Evolutionary conservation across 2,888 invertebrate species (phyloP), one percentile per base, ranked within the genome.

Genomic region (Noctua pronuba): DNA sequence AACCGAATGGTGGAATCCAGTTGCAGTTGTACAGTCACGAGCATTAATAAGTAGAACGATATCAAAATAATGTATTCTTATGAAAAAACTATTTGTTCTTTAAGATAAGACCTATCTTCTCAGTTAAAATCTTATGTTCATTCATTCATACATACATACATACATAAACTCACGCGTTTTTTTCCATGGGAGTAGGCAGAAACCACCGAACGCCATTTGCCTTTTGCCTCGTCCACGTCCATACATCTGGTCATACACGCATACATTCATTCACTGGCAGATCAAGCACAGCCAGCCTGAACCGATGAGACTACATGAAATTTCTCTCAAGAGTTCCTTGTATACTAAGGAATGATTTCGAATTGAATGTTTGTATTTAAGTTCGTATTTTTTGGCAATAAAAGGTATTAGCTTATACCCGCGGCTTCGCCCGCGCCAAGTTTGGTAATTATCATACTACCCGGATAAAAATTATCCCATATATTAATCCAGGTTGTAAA

Each of bases 1-100:
- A 88, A 78, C 73, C 58, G 72, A 79, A 72, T 49, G 31, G 69
- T 62, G 44, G 67, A 60, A 62, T 74, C 31, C 44, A 60, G 67
- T 71, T 64, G 58, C 71, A 77, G 8, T 46, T n/a, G 74, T 79
- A 75, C 58, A 49, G 38, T 66, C 28, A 16, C 5, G 11, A 35
- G 28, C 55, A 55, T n/a, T 4, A 24, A 64, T 38, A 75, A 10
- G 2, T 6, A 10, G n/a, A 38, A 1, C 6, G 0, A 46, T 24
- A 28, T 1, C 21, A 60, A 46, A 38, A n/a, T 11, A 28, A 1
- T 62, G 21, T 21, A 11, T 21, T 60, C 28, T 31, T 60, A 7
- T 60, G 7, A 18, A 60, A 13, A 16, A 31, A 2, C 18, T 18
- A 60, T 60, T 60, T 31, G 18, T 28, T 28, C 8, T 58, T 28